phyloP scores from a whole-genome alignment of 2,888 invertebrate species.

The Habrosyne pyritoides region DNA sequence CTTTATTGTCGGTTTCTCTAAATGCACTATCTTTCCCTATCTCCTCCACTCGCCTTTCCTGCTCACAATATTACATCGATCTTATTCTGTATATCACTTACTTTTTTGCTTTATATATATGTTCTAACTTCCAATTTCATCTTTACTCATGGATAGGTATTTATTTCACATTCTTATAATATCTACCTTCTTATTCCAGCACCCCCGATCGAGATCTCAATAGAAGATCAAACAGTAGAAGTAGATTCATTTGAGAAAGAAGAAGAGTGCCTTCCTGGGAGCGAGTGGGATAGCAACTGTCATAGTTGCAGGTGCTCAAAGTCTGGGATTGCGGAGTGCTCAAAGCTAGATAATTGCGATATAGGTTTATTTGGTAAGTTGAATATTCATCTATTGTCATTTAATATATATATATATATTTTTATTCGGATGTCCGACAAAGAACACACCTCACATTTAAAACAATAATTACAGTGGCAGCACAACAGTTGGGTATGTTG shows the following conservation, averaged over 20 bases:
- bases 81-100: too few relatives aligned
- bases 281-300: slow-evolving; percentile 64
- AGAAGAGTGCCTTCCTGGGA: slow-evolving; percentile 53
- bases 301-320: slow-evolving; percentile 55
- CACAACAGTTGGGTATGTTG: too few relatives aligned
- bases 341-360: slow-evolving; percentile 35
- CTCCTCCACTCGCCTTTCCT: too few relatives aligned
- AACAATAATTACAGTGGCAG: too few relatives aligned
- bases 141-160: too few relatives aligned
- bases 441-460: too few relatives aligned
- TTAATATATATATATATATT: too few relatives aligned
- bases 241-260: slow-evolving; percentile 21
- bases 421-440: too few relatives aligned
- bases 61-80: too few relatives aligned
- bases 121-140: not conserved
- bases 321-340: slow-evolving; percentile 50
- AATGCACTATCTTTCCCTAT: too few relatives aligned
- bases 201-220: slow-evolving; percentile 11
- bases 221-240: not conserved
- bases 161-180: not conserved
- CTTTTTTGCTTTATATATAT: not conserved
- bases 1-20: too few relatives aligned
- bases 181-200: slow-evolving; percentile 21
- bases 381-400: too few relatives aligned
- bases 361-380: slow-evolving; percentile 39